Evolutionary conservation across 1,140 invertebrate genomes (phyloP).

Genomic region (Halictus rubicundus): DNA sequence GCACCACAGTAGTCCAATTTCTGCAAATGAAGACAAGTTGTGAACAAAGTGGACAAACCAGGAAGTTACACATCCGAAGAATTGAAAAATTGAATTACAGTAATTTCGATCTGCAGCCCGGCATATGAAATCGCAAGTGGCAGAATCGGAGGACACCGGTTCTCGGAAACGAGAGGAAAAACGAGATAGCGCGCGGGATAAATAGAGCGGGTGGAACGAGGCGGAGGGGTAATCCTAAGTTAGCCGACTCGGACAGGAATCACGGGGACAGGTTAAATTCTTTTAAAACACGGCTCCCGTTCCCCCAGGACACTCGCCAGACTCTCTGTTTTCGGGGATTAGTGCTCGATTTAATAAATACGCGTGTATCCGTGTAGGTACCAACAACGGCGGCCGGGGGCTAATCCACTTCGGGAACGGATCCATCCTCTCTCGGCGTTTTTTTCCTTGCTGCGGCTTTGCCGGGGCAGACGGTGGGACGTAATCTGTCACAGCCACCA

Average conservation of each 20-base stretch:
- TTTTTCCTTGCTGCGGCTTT: slow-evolving; percentile 57
- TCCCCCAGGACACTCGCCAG: slow-evolving; percentile 13
- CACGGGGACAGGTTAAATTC: slow-evolving; percentile 4
- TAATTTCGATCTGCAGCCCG: no score
- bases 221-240: not conserved
- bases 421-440: slow-evolving; percentile 50
- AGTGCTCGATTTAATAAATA: slow-evolving; percentile 59
- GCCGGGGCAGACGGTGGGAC: slow-evolving; percentile 61
- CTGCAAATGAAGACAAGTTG: no score
- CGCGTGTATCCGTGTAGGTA: slow-evolving; percentile 63
- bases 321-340: slow-evolving; percentile 38
- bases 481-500: slow-evolving; percentile 78
- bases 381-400: slow-evolving; percentile 45
- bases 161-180: no score
- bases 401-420: slow-evolving; percentile 62
- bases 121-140: no score
- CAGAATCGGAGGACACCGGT: no score
- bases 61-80: no score
- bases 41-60: no score
- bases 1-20: no score
- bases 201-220: no score
- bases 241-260: not conserved
- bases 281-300: slow-evolving; percentile 14
- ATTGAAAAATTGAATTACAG: no score
- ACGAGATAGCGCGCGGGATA: no score